phyloP scores from a whole-genome alignment of 1,140 invertebrate species.

The Polypedilum vanderplanki region DNA sequence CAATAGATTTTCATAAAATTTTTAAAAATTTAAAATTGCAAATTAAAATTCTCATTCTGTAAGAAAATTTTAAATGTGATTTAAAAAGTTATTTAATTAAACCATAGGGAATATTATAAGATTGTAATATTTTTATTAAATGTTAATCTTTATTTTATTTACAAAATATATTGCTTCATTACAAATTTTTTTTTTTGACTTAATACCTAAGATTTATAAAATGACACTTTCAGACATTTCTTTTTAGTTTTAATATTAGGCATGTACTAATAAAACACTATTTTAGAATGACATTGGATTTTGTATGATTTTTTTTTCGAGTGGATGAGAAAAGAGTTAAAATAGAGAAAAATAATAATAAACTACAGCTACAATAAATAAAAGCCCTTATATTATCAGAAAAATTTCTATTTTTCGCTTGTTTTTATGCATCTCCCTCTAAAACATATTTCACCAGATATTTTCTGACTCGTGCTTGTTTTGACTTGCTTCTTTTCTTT shows the following conservation, averaged over 20 bases:
- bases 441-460: conserved; percentile 64
- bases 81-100: too few relatives aligned
- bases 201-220: conserved; percentile 2
- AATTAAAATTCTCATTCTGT: too few relatives aligned
- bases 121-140: too few relatives aligned
- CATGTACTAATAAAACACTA: background rate
- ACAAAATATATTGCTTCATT: background rate
- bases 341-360: background rate
- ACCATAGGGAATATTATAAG: too few relatives aligned
- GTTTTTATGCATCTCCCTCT: conserved; percentile 74
- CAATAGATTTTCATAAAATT: too few relatives aligned
- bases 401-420: conserved; percentile 39
- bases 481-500: conserved; percentile 34
- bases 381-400: conserved; percentile 20
- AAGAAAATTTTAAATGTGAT: too few relatives aligned
- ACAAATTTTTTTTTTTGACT: background rate
- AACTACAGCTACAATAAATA: conserved; percentile 3
- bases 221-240: conserved; percentile 12
- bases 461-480: conserved; percentile 29
- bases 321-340: background rate
- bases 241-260: background rate
- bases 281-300: conserved; percentile 10
- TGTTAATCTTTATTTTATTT: background rate
- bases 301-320: too few relatives aligned
- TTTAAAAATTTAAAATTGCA: too few relatives aligned